Percentiles rank a stretch among this genome's conserved stretches.
phyloP scores from a whole-genome alignment of 64 coral and sea anemone species.

The Montipora sp. region DNA sequence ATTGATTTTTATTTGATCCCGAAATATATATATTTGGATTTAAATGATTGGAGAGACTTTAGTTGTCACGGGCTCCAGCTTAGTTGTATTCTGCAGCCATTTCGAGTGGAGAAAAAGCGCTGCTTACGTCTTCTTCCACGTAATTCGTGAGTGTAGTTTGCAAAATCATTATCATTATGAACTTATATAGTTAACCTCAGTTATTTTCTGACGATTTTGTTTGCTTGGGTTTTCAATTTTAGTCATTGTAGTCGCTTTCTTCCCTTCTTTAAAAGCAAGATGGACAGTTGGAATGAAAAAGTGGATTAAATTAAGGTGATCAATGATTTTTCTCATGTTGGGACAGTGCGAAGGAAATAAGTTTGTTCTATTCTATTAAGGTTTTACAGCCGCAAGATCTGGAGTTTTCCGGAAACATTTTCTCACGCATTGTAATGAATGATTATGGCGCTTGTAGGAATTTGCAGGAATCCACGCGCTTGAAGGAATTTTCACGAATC shows the following conservation, averaged over 20 bases:
- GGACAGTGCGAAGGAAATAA: no score
- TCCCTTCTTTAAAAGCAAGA: constrained; percentile 13
- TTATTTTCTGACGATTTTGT: neutral
- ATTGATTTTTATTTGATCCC: neutral
- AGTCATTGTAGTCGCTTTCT: constrained; percentile 18
- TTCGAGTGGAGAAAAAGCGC: constrained; percentile 66
- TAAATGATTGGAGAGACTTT: constrained; percentile 51
- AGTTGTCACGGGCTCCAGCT: constrained; percentile 49
- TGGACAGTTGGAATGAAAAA: constrained; percentile 31
- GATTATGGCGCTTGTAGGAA: no score
- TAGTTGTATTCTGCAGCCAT: constrained; percentile 56
- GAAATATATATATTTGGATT: neutral
- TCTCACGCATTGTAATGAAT: no score
- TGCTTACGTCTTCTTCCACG: constrained; percentile 63
- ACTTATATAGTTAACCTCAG: neutral
- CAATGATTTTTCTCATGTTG: neutral
- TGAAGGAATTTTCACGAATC: no score
- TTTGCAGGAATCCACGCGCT: no score
- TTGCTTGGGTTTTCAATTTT: neutral
- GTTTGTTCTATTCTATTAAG: no score
- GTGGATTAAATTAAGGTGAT: constrained; percentile 36
- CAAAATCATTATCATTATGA: no score
- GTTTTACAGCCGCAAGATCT: no score
- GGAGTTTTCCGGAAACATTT: no score
- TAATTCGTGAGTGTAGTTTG: constrained; percentile 29